phyloP scores from a whole-genome alignment of 2,888 invertebrate genomes.

The Gymnocheta viridis region DNA sequence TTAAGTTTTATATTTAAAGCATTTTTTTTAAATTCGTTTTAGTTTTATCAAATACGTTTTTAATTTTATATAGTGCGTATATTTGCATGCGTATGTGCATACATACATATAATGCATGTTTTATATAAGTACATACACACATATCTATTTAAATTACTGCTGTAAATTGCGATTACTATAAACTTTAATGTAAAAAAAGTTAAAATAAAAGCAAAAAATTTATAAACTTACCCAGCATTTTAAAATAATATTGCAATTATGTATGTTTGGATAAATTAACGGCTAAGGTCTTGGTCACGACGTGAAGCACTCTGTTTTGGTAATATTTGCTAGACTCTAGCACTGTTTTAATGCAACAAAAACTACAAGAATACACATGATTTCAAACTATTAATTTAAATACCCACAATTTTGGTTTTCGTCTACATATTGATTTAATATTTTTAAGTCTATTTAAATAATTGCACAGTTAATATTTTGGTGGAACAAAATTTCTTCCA shows the following conservation, averaged over 20 bases:
- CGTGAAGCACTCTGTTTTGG: no score
- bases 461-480: background rate
- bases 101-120: background rate
- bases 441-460: background rate
- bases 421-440: no score
- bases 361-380: no score
- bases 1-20: conserved; percentile 49
- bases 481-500: background rate
- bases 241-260: background rate
- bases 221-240: conserved; percentile 19
- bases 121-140: conserved; percentile 16
- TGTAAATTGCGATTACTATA: conserved; percentile 40
- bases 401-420: no score
- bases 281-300: background rate
- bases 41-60: conserved; percentile 40
- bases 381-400: no score
- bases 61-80: conserved; percentile 12
- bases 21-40: conserved; percentile 17
- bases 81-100: background rate
- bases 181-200: conserved; percentile 44
- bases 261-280: background rate
- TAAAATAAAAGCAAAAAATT: conserved; percentile 24
- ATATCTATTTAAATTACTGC: background rate
- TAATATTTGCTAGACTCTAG: background rate
- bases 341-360: no score